Conservation (phyloP, 2,797 vertebrate species). For the Glyptemys insculpta region DNA sequence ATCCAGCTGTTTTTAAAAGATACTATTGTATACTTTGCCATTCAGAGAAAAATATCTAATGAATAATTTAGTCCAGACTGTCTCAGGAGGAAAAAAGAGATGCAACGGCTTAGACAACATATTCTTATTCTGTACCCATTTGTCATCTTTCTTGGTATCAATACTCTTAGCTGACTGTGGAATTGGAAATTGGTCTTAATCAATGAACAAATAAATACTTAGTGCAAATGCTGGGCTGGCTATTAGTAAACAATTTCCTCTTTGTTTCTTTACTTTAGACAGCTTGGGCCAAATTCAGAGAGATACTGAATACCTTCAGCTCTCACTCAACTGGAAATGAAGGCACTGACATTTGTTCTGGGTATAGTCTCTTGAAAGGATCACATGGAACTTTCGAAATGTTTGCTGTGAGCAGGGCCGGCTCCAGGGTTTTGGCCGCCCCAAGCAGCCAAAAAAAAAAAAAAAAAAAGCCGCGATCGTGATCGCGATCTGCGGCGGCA, state of each 20-base stretch:
- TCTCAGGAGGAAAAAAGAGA: background rate
- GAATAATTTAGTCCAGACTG: background rate
- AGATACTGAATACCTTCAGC: background rate
- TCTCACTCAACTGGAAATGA: background rate
- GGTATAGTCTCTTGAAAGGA: too few species aligned
- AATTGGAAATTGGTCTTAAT: background rate
- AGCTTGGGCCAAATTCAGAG: background rate
- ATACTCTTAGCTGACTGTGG: background rate
- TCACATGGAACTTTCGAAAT: background rate
- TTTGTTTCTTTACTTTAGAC: background rate
- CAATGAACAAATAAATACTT: background rate
- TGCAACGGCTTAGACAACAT: background rate
- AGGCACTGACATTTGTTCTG: background rate
- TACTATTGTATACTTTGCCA: background rate
- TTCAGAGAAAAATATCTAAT: background rate
- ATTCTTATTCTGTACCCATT: background rate
- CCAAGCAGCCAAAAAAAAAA: too few species aligned
- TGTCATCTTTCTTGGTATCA: background rate
- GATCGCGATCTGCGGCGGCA: too few species aligned
- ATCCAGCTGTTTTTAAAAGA: background rate
- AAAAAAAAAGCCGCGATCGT: too few species aligned
- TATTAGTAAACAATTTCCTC: background rate
- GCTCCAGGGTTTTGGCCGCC: too few species aligned
- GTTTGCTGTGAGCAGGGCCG: background rate
- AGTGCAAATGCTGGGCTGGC: background rate